Conservation (phyloP, 1,140 invertebrate species). For the Pentalonia nigronervosa region DNA sequence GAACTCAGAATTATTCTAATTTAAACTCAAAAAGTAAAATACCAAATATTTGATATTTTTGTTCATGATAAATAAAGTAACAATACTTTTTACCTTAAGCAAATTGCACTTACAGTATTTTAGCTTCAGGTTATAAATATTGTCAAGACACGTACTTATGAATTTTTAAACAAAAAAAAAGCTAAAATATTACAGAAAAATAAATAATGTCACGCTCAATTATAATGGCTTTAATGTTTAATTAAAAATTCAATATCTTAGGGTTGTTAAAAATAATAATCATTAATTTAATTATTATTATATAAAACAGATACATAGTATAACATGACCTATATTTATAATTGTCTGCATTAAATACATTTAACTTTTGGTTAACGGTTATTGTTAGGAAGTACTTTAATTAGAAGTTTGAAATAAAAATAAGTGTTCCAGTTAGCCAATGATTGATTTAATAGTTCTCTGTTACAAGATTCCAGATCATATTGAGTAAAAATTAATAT, state of each 20-base stretch:
- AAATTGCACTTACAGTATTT: neutral
- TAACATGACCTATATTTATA: neutral
- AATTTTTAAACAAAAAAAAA: neutral
- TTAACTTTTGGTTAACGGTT: neutral
- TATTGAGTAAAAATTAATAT: neutral
- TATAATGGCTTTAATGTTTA: neutral
- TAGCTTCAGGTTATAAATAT: neutral
- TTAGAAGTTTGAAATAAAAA: neutral
- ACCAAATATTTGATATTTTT: neutral
- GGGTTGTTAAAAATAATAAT: neutral
- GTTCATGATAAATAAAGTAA: neutral
- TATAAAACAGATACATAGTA: neutral
- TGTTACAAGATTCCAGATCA: neutral
- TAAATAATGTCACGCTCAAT: neutral
- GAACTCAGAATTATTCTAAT: too few relatives aligned
- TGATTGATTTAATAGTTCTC: neutral
- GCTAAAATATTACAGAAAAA: neutral
- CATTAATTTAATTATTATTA: neutral
- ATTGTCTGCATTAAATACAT: neutral
- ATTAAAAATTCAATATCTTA: neutral
- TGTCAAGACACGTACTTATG: neutral
- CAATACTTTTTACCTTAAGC: neutral
- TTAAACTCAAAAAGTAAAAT: too few relatives aligned
- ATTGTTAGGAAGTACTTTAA: neutral
- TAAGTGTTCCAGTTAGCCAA: neutral